Conservation (phyloP, 1,140 invertebrate genomes). For the Ericerus pela region DNA sequence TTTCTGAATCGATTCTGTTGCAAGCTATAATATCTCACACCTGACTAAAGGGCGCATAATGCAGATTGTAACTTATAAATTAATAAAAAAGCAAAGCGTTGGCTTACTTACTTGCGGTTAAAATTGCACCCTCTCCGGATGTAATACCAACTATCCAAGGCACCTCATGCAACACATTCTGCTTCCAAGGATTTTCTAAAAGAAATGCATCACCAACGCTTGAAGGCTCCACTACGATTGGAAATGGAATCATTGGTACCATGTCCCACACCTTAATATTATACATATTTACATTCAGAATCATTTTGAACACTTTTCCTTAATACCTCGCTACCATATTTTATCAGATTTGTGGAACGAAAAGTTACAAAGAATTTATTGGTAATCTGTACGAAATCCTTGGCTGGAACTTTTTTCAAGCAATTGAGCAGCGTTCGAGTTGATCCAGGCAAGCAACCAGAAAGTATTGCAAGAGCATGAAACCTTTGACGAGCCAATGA, state of each 20-base stretch:
- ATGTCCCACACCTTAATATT: neutral
- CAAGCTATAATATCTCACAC: no score
- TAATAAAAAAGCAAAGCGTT: no score
- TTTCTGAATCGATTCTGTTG: no score
- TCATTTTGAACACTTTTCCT: no score
- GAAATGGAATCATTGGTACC: neutral
- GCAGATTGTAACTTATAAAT: no score
- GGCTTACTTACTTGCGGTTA: constrained; percentile 46
- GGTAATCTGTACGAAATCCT: constrained; percentile 27
- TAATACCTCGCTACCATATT: no score
- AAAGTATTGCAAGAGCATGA: neutral
- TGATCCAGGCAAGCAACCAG: neutral
- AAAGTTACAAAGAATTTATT: no score
- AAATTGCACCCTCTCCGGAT: constrained; percentile 48
- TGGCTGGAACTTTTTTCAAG: constrained; percentile 31
- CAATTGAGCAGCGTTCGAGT: neutral
- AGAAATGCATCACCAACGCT: neutral
- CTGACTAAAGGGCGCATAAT: no score
- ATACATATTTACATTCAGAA: no score
- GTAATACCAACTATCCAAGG: constrained; percentile 52
- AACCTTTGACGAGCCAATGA: neutral
- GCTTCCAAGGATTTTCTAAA: neutral
- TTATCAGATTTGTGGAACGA: no score
- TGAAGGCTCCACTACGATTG: neutral
- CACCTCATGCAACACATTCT: constrained; percentile 26